phyloP scores from a whole-genome alignment of 2,888 invertebrate genomes.

The Pseudoips prasinana region DNA sequence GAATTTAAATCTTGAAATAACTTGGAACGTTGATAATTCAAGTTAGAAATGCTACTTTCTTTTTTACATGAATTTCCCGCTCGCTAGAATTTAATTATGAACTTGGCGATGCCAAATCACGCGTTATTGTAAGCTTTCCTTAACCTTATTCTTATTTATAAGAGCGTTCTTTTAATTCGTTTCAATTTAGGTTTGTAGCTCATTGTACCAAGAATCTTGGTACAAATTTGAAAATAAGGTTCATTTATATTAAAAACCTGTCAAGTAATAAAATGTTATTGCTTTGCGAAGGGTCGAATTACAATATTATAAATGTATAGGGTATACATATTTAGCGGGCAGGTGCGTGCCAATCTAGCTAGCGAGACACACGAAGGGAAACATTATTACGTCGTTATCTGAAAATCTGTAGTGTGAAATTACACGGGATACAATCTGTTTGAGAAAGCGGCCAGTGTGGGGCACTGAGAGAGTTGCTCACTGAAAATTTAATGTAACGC shows the following conservation, averaged over 20 bases:
- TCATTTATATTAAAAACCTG: conserved; percentile 25
- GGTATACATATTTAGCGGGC: conserved; percentile 26
- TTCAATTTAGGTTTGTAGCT: conserved; percentile 7
- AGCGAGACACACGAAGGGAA: conserved; percentile 29
- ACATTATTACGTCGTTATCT: conserved; percentile 47
- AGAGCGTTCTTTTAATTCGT: conserved; percentile 9
- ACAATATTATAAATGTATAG: conserved; percentile 32
- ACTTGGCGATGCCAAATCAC: conserved; percentile 31
- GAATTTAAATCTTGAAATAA: conserved; percentile 25
- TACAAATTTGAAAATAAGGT: conserved; percentile 10
- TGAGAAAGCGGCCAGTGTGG: conserved; percentile 35
- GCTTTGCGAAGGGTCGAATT: conserved; percentile 26
- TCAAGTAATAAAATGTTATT: conserved; percentile 24
- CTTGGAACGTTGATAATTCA: conserved; percentile 28
- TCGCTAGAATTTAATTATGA: conserved; percentile 31
- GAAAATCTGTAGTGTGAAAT: conserved; percentile 58
- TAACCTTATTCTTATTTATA: conserved; percentile 23
- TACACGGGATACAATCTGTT: conserved; percentile 52
- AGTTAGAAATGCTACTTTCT: conserved; percentile 22
- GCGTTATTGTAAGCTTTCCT: conserved; percentile 27
- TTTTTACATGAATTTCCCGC: conserved; percentile 20
- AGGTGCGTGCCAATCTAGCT: conserved; percentile 23
- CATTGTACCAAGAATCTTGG: conserved; percentile 2
- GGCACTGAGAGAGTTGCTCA: conserved; percentile 37
- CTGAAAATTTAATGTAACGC: conserved; percentile 69